phyloP scores from a whole-genome alignment of 2,113 vertebrate species.

The Phaetusa simplex region DNA sequence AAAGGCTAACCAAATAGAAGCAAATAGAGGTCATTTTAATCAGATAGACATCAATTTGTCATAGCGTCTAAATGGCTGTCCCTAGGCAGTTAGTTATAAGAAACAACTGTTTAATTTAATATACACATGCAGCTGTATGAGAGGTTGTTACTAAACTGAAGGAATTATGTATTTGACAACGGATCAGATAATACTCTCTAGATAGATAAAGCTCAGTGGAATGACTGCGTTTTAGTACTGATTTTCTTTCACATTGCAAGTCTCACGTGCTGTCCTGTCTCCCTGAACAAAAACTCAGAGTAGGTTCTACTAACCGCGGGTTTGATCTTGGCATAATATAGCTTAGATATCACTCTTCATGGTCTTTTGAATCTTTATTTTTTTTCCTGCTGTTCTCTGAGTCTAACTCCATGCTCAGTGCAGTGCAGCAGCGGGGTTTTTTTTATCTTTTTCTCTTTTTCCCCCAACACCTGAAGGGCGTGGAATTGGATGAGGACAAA shows the following conservation, averaged over 20 bases:
- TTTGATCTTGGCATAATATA: not conserved
- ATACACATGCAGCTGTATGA: not conserved
- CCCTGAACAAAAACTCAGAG: not conserved
- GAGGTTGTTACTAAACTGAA: not conserved
- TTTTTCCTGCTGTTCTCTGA: not conserved
- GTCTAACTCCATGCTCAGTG: not conserved
- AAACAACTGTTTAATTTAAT: not conserved
- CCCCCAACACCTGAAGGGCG: not conserved
- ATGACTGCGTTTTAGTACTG: not conserved
- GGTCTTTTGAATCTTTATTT: not conserved
- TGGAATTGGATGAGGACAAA: not conserved
- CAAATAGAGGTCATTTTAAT: not conserved
- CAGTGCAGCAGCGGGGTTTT: not conserved
- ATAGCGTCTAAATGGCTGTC: not conserved
- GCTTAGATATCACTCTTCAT: not conserved
- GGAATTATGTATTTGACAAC: not conserved
- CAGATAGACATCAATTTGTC: not conserved
- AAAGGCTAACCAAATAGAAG: conserved; percentile 11
- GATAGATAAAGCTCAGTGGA: not conserved
- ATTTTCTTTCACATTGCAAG: not conserved
- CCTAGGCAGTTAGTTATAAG: not conserved
- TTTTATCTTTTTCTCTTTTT: not conserved
- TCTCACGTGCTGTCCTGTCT: not conserved
- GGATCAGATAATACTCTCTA: not conserved
- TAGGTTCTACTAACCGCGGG: not conserved